Evolutionary conservation across 2,888 invertebrate species (phyloP), one percentile per base, ranked within the genome.

Genomic region (Aphrophora alni): DNA sequence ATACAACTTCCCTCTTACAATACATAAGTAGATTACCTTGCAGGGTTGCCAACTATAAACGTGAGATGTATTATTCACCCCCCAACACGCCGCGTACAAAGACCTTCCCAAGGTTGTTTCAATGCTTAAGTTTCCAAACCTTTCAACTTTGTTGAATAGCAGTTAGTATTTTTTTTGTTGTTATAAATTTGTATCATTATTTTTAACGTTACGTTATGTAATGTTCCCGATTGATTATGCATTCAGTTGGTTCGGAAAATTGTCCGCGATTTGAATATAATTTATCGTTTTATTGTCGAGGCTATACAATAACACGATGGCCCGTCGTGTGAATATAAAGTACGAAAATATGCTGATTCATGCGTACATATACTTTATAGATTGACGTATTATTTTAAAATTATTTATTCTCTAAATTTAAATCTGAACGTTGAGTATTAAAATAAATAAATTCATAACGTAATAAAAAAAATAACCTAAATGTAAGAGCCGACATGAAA

Each of bases 31-130:
- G 59, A 59, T 59, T 59, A 59, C 59, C 59, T 59, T 21, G 4
- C 59, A 59, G 59, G 59, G 59, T 59, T 59, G 59, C 59, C 59
- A 59, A 59, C 59, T 59, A 21, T 21, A 59, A n/a, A 59, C 59
- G 59, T 59, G 59, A 59, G 59, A 21, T 59, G 59, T 59, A 59
- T 59, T 59, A 59, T 59, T 59, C 59, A 59, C 59, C 21, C 59
- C 21, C 5, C 59, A 59, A 59, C 59, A 59, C n/a, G 59, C 59
- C 5, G 4, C 44, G 7, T 8, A 59, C 59, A 59, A 59, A 59
- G 59, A 59, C 59, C 59, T 59, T 21, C 4, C 2, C 59, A 59
- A 1, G 21, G 21, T n/a, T n/a, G 12, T 59, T 59, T 59, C 21
- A 59, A 59, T 44, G 7, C 44, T 14, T 44, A 12, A 4, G 10